These are phyloP conservation scores for Lasioglossum albipes DNA, from an alignment of 1,140 invertebrate genomes.

Conservation along the genomic window DNA sequence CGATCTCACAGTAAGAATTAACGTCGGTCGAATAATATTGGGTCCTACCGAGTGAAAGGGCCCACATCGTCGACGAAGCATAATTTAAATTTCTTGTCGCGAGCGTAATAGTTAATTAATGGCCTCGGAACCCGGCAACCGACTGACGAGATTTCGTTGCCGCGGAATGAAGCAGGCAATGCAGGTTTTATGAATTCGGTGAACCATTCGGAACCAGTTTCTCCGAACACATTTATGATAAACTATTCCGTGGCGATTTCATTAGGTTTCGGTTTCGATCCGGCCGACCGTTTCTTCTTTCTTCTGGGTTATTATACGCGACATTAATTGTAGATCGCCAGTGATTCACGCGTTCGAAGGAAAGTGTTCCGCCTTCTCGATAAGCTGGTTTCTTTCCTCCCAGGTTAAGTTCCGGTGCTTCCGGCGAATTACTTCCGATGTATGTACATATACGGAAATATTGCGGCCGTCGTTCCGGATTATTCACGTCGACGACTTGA, in stretches of 20 bases:
- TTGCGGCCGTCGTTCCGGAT: constrained; percentile 1
- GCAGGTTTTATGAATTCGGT: neutral
- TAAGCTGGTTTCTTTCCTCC: neutral
- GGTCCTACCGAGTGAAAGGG: neutral
- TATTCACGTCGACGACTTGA: constrained; percentile 12
- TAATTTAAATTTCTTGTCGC: neutral
- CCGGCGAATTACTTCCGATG: constrained; percentile 8
- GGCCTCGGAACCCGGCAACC: neutral
- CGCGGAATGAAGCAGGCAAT: neutral
- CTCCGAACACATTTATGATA: neutral
- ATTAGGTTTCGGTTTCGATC: neutral
- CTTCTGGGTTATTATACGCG: neutral
- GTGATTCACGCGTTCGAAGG: neutral
- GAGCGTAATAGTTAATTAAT: constrained; percentile 15
- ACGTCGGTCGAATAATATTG: neutral
- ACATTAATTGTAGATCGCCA: neutral
- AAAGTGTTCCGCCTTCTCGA: neutral
- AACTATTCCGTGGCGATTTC: neutral
- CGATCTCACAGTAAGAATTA: no score
- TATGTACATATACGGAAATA: constrained; percentile 28
- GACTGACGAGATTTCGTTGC: neutral
- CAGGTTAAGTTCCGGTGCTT: neutral
- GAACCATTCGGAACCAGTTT: neutral
- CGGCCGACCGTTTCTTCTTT: no score
- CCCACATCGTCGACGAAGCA: neutral